Base-by-base conservation (phyloP, 2,888 invertebrate genomes). In the Phyllotreta striolata region DNA sequence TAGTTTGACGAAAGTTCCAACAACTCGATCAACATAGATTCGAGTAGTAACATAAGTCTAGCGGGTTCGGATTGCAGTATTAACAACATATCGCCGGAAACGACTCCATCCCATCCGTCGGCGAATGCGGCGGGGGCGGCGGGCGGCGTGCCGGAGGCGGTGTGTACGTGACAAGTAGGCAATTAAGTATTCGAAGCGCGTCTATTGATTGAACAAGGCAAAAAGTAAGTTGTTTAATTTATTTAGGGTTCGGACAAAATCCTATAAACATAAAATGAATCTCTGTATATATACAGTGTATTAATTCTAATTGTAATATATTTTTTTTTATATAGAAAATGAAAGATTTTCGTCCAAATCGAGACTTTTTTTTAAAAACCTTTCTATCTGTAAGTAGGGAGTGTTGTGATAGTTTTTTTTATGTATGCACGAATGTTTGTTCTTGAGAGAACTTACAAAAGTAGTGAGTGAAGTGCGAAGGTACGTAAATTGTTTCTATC, bases 1-100 rank as follows among this genome's bases (percentile, higher is more conserved):
- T 71, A 83, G 83, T 82, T 77, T 67, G 83, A 83, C 69, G 83
- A 83, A 43, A 81, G 80, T 66, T 82, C 83, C n/a, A 82, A 81
- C 67, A 78, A 77, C 64, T 83, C 83, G 5, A 70, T 81, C 38
- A 79, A 77, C 64, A 83, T 83, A 55, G 84, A 84, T 73, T 84
- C 84, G 5, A 83, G 82, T 72, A 81, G 81, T 68, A 81, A 78
- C 66, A 70, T 79, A 57, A 80, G 81, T 68, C 70, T 79, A 6
- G 64, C 65, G 8, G 72, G 69, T 46, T 71, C 72, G 4, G 69
- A 73, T 13, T 66, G 72, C 44, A 68, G 72, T 13, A 64, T 72
- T 38, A 66, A 64, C 35, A 61, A 62, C 10, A 49, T 71, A 35
- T 70, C 71, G 54, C 69, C 74, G 3, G 72, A 52, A 1, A 52